Conservation (phyloP, 2,113 vertebrate genomes). For the Pandion haliaetus region DNA sequence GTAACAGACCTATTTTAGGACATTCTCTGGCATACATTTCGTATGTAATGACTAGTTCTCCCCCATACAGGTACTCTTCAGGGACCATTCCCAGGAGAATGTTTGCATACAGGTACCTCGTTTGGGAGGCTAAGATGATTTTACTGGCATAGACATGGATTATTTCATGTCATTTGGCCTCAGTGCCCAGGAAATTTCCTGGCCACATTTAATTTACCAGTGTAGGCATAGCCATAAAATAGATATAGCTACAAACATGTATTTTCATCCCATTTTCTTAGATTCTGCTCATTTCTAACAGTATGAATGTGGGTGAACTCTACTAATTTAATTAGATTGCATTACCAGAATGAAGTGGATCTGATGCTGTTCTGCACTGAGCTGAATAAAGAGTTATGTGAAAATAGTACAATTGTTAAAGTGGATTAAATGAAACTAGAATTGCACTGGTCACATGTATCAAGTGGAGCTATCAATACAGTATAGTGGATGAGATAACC, state of each 20-base stretch:
- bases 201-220: not conserved
- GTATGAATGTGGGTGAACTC: not conserved
- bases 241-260: not conserved
- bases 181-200: not conserved
- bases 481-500: not conserved
- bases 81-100: not conserved
- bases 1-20: not conserved
- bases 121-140: not conserved
- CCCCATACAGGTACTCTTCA: not conserved
- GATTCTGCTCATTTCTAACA: not conserved
- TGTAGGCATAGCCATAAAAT: not conserved
- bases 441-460: not conserved
- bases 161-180: not conserved
- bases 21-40: not conserved
- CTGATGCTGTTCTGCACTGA: not conserved
- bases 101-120: not conserved
- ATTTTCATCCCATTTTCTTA: not conserved
- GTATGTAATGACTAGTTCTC: not conserved
- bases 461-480: not conserved
- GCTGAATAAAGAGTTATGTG: not conserved
- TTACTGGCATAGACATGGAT: not conserved
- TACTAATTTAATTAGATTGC: not conserved
- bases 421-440: not conserved
- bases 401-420: not conserved
- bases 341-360: not conserved